Base-by-base conservation (phyloP, 2,888 invertebrate species). In the Ashinkailepas kermadecensis region DNA sequence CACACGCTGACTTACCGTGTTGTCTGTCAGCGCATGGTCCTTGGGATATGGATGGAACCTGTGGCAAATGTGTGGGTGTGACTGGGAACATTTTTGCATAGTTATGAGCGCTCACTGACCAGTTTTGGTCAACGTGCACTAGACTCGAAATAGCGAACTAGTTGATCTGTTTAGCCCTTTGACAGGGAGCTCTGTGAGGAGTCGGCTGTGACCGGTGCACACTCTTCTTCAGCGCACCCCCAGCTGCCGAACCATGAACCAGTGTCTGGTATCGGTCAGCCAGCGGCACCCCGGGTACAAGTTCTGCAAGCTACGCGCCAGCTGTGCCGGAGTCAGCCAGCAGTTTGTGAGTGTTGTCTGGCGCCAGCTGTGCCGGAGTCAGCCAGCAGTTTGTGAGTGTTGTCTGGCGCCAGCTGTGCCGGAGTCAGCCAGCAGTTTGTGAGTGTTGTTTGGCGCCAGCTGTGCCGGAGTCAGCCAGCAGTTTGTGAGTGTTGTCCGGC, bases 281-380 rank as follows among this genome's bases (percentile, higher is more conserved):
- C 87, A 90, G 83, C 92, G 95, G 81, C 95, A 97, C 88, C 91
- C 92, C 21, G 90, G 91, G 81, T 92, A 95, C 0, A 98, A 98
- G 88, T 98, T 97, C 89, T 97, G 96, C 87, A 92, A 93, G 86
- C 93, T 98, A 84, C 90, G 92, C 84, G 91, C 94, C 64, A 92
- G 94, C 9, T 90, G 92, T 65, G 95, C 95, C 7, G 95, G 95
- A 0, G 91, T 98, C 86, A 97, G 96, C 87, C 90, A 91, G 81
- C 92, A 93, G 85, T 98, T 98, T 87, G 89, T 89, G 86, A 87
- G 88, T 86, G 80, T 39, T 39, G 39, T 39, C 39, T 4, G 39
- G 39, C 39, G 39, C 39, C 64, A 92, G 94, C 9, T 90, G 92
- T 65, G 95, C 95, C 7, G 95, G 95, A 0, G 91, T 98, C 86